A percentile compares a stretch with the other conserved stretches of the same genome.
Conservation (phyloP, 2,888 invertebrate genomes). For the Rotaria magnacalcarata region DNA sequence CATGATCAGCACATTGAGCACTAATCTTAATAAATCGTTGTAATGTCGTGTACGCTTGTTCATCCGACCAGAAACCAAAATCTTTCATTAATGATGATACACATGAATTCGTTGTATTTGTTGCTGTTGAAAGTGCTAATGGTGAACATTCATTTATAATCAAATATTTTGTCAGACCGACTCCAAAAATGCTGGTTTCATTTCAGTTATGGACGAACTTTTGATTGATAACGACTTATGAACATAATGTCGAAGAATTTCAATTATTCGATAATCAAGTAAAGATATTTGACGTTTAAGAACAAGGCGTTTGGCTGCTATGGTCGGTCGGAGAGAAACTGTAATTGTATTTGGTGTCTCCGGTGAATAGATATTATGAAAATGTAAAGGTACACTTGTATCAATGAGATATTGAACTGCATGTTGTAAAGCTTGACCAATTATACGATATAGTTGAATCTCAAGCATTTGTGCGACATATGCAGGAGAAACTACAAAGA, state of each 20-base stretch:
- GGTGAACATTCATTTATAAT: not conserved
- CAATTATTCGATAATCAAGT: not conserved
- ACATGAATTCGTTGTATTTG: too few relatives aligned
- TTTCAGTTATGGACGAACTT: not conserved
- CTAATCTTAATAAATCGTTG: not conserved
- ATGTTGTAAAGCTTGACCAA: constrained; percentile 5
- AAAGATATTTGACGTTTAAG: not conserved
- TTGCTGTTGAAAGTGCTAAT: not conserved
- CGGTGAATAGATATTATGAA: not conserved
- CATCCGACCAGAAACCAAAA: not conserved
- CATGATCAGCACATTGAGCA: not conserved
- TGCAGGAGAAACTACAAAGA: not conserved
- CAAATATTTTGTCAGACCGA: not conserved
- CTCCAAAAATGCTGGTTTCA: not conserved
- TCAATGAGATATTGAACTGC: not conserved
- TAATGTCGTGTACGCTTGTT: not conserved
- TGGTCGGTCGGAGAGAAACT: not conserved
- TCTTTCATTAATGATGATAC: not conserved
- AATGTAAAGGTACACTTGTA: not conserved
- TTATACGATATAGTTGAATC: not conserved
- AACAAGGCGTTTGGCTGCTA: not conserved
- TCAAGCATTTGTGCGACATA: not conserved
- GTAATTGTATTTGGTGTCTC: not conserved
- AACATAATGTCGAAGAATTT: not conserved
- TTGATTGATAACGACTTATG: too few relatives aligned